Evolutionary conservation across 2,888 invertebrate genomes (phyloP), one percentile per base, ranked within the genome.

Genomic region (Seladonia tumulorum): DNA sequence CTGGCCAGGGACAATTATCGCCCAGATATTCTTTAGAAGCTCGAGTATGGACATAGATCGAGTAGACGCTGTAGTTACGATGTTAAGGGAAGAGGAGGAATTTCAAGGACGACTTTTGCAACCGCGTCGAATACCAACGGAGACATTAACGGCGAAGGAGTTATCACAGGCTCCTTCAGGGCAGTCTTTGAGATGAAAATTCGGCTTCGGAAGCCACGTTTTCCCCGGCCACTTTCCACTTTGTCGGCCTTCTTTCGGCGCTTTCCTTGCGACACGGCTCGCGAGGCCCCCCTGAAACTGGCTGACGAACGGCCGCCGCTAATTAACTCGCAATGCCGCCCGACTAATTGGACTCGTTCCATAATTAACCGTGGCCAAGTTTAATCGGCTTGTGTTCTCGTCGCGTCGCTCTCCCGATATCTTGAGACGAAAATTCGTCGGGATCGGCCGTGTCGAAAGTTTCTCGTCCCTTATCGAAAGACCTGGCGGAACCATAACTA

Each of bases 281-380:
- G 60, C 70, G 63, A 53, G 47, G 57, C 66, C 47, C 57, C 76
- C 22, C 85, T 73, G 83, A 57, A 84, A 83, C 83, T 25, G 82
- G 74, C 85, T 75, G 88, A 86, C 88, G 80, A 80, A 57, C 63
- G 81, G 35, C 29, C 68, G 53, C 75, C 85, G 77, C 70, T 87
- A 89, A 89, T 89, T 87, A 89, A 86, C 89, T 87, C 81, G 87
- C 87, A 79, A 87, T 81, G 83, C 81, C 84, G 78, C 39, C 73
- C 71, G 81, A 73, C 87, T 89, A 89, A 89, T 87, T 85, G 88
- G 84, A 83, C 87, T 86, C 73, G 85, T 84, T 84, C 87, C 86
- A 84, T 86, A 87, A 89, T 87, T 83, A 86, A 89, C 79, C 57
- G 72, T 75, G 83, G 70, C 82, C 82, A 81, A 87, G 72, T 87